A percentile compares a stretch with the other conserved stretches of the same genome.
phyloP scores from a whole-genome alignment of 2,888 invertebrate species.

The Drosophila mayaguana region DNA sequence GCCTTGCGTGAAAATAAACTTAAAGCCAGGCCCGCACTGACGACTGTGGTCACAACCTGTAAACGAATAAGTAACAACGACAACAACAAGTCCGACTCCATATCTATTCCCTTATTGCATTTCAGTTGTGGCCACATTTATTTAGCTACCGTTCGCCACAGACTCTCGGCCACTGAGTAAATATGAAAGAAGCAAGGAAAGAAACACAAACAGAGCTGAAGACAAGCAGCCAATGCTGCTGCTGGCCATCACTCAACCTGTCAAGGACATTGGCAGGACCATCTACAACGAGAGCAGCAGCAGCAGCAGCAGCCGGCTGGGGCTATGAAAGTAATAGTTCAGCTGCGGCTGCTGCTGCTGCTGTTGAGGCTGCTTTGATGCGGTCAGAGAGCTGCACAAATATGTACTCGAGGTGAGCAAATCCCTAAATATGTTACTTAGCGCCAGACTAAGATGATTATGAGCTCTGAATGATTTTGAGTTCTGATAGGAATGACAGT shows the following conservation, averaged over 20 bases:
- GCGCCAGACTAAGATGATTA: constrained; percentile 10
- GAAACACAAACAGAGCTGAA: constrained; percentile 25
- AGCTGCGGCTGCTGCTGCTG: constrained; percentile 5
- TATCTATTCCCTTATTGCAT: constrained; percentile 20
- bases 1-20: constrained; percentile 16
- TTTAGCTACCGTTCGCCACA: constrained; percentile 43
- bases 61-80: constrained; percentile 13
- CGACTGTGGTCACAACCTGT: constrained; percentile 36
- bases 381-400: constrained; percentile 17
- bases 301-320: neutral
- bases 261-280: constrained; percentile 26
- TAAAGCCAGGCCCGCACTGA: constrained; percentile 38
- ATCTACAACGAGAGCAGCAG: constrained; percentile 6
- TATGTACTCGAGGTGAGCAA: constrained; percentile 6
- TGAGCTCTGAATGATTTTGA: neutral
- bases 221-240: constrained; percentile 12
- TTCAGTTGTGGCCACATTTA: constrained; percentile 60
- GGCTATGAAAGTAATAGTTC: constrained; percentile 35
- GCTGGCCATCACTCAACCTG: constrained; percentile 36
- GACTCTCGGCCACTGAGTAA: constrained; percentile 55
- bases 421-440: constrained; percentile 9
- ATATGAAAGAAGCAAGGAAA: constrained; percentile 44
- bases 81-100: neutral
- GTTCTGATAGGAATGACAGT: no score
- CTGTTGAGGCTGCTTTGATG: constrained; percentile 31